A percentile compares a stretch with the other conserved stretches of the same genome.
These are phyloP conservation scores for Anastrepha obliqua DNA, from an alignment of 1,140 invertebrate species.

Conservation along the genomic window DNA sequence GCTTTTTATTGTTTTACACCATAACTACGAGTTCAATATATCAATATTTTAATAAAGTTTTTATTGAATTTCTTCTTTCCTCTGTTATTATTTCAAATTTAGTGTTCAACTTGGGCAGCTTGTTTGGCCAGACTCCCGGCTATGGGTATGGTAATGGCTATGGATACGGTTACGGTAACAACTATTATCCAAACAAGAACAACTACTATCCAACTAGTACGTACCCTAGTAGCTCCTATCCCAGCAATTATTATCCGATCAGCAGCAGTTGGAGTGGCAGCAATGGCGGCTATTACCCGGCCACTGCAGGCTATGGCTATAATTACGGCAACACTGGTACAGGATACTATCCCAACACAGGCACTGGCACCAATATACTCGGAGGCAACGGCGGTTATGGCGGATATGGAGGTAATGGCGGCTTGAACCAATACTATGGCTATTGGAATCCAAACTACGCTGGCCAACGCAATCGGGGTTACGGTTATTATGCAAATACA, in stretches of 20 bases:
- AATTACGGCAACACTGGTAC: constrained; percentile 54
- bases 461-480: constrained; percentile 71
- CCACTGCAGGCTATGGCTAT: constrained; percentile 46
- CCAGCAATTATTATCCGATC: constrained; percentile 40
- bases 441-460: constrained; percentile 72
- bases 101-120: constrained; percentile 67
- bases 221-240: constrained; percentile 45
- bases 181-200: constrained; percentile 44
- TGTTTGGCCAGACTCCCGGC: constrained; percentile 64
- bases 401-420: constrained; percentile 74
- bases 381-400: constrained; percentile 73
- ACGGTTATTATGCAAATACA: constrained; percentile 69
- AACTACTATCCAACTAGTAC: constrained; percentile 49
- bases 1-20: no score
- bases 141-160: constrained; percentile 61
- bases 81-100: background rate
- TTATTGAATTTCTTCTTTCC: background rate
- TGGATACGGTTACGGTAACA: constrained; percentile 34
- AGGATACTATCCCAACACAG: constrained; percentile 62
- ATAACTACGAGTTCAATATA: no score
- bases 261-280: constrained; percentile 53
- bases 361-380: constrained; percentile 65
- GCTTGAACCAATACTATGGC: constrained; percentile 72
- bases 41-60: no score
- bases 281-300: constrained; percentile 59